phyloP scores from a whole-genome alignment of 2,797 vertebrate species.

The Betta splendens region DNA sequence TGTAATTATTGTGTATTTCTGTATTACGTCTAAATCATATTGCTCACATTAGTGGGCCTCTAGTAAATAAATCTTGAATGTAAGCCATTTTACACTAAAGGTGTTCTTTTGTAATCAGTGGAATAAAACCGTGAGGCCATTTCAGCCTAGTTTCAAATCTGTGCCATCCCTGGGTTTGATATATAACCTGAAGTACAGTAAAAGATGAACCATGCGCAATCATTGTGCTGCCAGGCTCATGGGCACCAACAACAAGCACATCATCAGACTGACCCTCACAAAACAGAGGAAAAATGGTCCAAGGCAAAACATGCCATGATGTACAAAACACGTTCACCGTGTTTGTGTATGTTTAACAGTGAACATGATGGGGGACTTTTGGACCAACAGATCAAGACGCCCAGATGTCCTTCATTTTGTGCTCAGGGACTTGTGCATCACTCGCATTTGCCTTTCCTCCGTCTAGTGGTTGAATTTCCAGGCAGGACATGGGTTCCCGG shows the following conservation, averaged over 20 bases:
- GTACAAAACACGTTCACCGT: slow-evolving; percentile 32
- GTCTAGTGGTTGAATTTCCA: background rate
- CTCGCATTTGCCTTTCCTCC: slow-evolving; percentile 8
- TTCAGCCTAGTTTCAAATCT: background rate
- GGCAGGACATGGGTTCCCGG: slow-evolving; percentile 74
- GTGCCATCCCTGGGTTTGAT: background rate
- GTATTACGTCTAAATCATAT: too few relatives aligned
- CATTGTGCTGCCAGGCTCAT: slow-evolving; percentile 24
- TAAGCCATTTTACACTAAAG: too few relatives aligned
- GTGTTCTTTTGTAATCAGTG: background rate
- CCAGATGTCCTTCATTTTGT: slow-evolving; percentile 5
- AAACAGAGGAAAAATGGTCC: slow-evolving; percentile 43
- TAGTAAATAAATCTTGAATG: too few relatives aligned
- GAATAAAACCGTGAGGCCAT: too few relatives aligned
- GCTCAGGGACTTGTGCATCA: background rate
- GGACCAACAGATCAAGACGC: background rate
- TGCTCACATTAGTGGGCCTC: too few relatives aligned
- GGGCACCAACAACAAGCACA: slow-evolving; percentile 65
- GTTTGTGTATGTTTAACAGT: slow-evolving; percentile 1
- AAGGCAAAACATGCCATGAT: slow-evolving; percentile 57
- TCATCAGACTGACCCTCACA: slow-evolving; percentile 46
- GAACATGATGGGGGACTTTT: slow-evolving; percentile 6
- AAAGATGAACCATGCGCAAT: slow-evolving; percentile 6
- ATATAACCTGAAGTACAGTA: background rate
- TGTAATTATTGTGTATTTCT: too few relatives aligned